Evolutionary conservation across 2,113 vertebrate genomes (phyloP).

Genomic region (Zosterops pallidus): DNA sequence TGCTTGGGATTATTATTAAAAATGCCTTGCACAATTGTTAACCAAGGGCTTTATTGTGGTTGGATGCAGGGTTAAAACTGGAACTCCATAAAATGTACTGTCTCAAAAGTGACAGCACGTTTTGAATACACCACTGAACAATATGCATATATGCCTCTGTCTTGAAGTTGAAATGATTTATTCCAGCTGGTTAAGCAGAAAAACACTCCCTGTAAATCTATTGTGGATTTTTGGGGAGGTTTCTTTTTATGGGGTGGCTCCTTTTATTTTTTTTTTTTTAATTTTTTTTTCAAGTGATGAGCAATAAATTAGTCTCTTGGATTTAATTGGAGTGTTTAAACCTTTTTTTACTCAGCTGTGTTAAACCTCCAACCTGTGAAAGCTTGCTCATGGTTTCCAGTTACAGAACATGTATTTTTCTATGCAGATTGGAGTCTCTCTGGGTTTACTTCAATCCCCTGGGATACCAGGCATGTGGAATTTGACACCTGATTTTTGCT

Average conservation of each 20-base stretch:
- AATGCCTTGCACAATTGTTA: background rate
- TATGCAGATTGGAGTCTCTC: background rate
- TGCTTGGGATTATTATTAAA: constrained; percentile 1
- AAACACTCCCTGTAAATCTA: background rate
- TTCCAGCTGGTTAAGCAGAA: background rate
- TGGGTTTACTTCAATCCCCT: background rate
- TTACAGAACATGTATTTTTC: constrained; percentile 4
- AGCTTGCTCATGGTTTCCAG: background rate
- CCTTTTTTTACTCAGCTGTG: background rate
- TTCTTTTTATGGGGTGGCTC: background rate
- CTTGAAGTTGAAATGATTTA: background rate
- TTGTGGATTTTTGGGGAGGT: background rate
- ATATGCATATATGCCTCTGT: background rate
- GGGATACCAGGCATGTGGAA: background rate
- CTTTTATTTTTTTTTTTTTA: background rate
- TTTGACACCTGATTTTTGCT: constrained; percentile 5
- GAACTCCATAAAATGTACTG: background rate
- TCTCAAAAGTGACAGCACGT: background rate
- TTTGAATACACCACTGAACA: background rate
- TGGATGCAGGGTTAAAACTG: background rate
- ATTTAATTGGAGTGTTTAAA: background rate
- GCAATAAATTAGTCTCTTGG: background rate
- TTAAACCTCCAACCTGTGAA: background rate
- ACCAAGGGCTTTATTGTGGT: background rate
- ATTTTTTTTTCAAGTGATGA: background rate